Base-by-base conservation (phyloP, 2,113 vertebrate species). In the Symphodus melops region DNA sequence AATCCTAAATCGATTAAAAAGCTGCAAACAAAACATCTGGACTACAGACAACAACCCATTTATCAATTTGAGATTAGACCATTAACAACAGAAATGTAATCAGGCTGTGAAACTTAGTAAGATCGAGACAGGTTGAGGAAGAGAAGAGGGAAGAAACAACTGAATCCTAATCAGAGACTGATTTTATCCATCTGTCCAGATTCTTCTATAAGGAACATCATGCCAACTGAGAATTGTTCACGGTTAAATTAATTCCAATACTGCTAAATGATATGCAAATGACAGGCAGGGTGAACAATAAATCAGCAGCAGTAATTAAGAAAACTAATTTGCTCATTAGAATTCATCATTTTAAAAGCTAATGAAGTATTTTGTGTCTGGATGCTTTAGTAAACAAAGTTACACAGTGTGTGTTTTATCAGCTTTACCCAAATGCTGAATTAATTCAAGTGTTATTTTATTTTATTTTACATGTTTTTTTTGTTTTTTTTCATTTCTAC, bases 291-390 rank as follows among this genome's bases (percentile, higher is more conserved):
- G 57, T 58, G 74, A 73, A 63, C 46, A 61, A 37, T 74, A 33
- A 82, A 73, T 78, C 36, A 76, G 62, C 73, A 64, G 55, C 66
- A 69, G 74, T 83, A 90, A 90, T 88, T 77, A 90, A 75, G 64
- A 33, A 9, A 37, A 57, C 60, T 76, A 60, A 83, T 75, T 75
- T 65, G 17, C 72, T 86, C 62, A 86, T 88, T 81, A 77, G 28
- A 81, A 85, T 71, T 69, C 49, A 61, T 68, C 17, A 77, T 79
- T 77, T 70, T 21, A 81, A 74, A 76, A 81, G 58, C 44, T 78
- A 63, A 48, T 48, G 46, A 48, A 52, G 59, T 53, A 39, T 72
- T 73, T 72, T 46, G 48, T 69, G 46, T 51, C 59, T 0, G 0
- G 12, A 61, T 61, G 67, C 57, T 65, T 72, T 46, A 33, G 59